Base-by-base conservation (phyloP, 92 coral and sea anemone species). In the Metridium senile region DNA sequence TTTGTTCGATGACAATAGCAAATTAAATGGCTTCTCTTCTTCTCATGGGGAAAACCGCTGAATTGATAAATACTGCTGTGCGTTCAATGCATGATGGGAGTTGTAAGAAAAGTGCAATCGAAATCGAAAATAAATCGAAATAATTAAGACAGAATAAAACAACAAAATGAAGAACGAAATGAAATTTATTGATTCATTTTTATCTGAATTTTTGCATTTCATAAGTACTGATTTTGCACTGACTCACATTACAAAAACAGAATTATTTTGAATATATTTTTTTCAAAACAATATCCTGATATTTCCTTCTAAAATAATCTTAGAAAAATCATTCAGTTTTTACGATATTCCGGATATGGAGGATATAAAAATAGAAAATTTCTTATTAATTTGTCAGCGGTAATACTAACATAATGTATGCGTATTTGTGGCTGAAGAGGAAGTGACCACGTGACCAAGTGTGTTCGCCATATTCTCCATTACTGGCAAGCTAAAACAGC, bases 361-460 rank as follows among this genome's bases (percentile, higher is more conserved):
- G 13, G 6, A 39, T 39, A 4, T 39, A 4, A 4, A 4, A 4
- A 4, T 39, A 13, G 49, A 39, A 39, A 39, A 39, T 39, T 6
- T n/a, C n/a, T n/a, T n/a, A n/a, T n/a, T n/a, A n/a, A n/a, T 13
- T 39, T 54, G 59, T 54, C 85, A 79, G 87, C 87, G 68, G 90
- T 65, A 58, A 62, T 51, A 2, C 23, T 8, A 8, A 17, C 23
- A 7, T 7, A 39, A 75, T 30, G 35, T 61, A 81, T 82, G 91
- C 88, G 83, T 29, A 33, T 30, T 66, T 59, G 20, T 51, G 68
- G 61, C 23, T n/a, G 63, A 35, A 64, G 84, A 64, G 75, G 72
- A 80, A 78, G 77, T 89, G 73, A 85, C 91, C 97, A 91, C 97
- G 97, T 91, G 97, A 91, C 62, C 97, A 69, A 85, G 85, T 68